phyloP scores from a whole-genome alignment of 2,113 vertebrate species.

The Callopanchax toddi region DNA sequence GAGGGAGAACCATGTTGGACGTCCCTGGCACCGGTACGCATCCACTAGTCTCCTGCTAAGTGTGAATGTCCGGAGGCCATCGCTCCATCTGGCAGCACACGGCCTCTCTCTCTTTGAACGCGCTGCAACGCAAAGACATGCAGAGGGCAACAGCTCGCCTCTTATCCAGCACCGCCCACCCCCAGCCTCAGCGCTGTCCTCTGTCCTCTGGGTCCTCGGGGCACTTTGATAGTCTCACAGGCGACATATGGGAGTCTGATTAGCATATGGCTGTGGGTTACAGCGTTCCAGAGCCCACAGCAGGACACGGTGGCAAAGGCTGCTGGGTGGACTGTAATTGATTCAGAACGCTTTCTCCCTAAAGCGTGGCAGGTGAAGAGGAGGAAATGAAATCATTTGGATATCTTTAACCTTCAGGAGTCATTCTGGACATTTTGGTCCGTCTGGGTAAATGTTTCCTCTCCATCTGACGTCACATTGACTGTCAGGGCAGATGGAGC shows the following conservation, averaged over 20 bases:
- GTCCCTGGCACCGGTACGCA: conserved; percentile 45
- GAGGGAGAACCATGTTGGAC: conserved; percentile 44
- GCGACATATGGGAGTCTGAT: conserved; percentile 67
- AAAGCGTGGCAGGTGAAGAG: conserved; percentile 24
- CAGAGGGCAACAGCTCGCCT: conserved; percentile 55
- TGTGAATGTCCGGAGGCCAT: conserved; percentile 62
- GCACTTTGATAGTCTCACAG: conserved; percentile 69
- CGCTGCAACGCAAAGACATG: conserved; percentile 43
- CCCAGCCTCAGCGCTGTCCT: conserved; percentile 28
- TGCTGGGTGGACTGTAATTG: conserved; percentile 67
- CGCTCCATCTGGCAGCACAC: conserved; percentile 74
- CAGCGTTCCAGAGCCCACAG: conserved; percentile 54
- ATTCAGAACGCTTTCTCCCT: conserved; percentile 53
- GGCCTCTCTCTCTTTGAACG: conserved; percentile 23
- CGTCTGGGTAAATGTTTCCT: too few species aligned
- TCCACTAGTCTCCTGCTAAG: conserved; percentile 58
- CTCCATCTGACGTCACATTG: too few species aligned
- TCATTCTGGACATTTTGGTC: too few species aligned
- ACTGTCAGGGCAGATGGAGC: too few species aligned
- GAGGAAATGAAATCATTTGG: background rate
- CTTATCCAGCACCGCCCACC: conserved; percentile 45
- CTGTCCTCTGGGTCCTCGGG: conserved; percentile 49
- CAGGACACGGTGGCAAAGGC: conserved; percentile 42
- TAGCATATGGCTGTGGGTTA: conserved; percentile 70
- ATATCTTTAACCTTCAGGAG: conserved; percentile 25